Evolutionary conservation across 2,797 vertebrate genomes (phyloP), one percentile per base, ranked within the genome.

Genomic region (Enteromius paludinosus): DNA sequence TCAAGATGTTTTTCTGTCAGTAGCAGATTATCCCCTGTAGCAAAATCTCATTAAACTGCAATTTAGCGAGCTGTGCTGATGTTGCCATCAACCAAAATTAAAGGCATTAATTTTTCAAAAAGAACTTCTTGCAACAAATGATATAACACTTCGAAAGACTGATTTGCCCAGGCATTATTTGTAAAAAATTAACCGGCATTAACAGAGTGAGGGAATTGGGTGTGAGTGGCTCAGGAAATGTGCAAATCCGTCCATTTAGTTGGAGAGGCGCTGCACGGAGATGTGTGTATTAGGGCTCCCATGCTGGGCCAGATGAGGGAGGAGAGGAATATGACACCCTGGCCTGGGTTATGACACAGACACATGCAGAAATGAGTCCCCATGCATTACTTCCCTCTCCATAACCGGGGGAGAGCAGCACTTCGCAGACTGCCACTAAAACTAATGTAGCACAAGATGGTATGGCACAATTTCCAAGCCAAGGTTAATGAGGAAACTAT

Each of bases 41-140:
- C 97, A 99, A 99, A 99, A 99, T 98, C 97, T 99, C 98, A 99
- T 99, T 99, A 99, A 99, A 99, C 95, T 96, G 97, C 98, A 99
- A 99, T 99, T 99, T 99, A 99, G 97, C 96, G 96, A 98, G 97
- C 97, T 95, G 94, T 95, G 94, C 97, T 99, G 97, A 98, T 99
- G 97, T 97, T 98, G 96, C 97, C 98, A 99, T 99, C 97, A 99
- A 98, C 96, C 96, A 98, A 98, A 99, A 99, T 99, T 99, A 99
- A 99, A 98, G 96, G 97, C 97, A 98, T 99, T 99, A 97, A 99
- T 99, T 99, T 99, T 98, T 98, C 96, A 98, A 96, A 80, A 90
- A 90, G 91, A 95, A 98, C 95, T 98, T 99, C 94, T 96, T 94
- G 94, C 96, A 96, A 97, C 98, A 98, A 99, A 98, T 98, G 96